These are phyloP conservation scores for Hoplostethus mediterraneus DNA, from an alignment of 2,797 vertebrate genomes.

Conservation along the genomic window DNA sequence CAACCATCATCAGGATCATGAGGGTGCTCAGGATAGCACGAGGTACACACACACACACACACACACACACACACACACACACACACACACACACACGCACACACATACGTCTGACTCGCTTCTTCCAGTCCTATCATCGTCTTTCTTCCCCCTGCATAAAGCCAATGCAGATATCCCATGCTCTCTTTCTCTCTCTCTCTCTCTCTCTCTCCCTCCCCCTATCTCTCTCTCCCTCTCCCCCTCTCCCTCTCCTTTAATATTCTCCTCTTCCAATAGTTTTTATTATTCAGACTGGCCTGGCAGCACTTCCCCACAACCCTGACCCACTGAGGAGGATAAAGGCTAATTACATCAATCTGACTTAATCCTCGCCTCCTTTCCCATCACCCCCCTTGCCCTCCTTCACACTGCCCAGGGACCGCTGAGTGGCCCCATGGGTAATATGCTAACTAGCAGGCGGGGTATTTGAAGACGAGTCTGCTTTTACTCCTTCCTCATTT, in stretches of 20 bases:
- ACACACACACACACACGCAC: slow-evolving; percentile 10
- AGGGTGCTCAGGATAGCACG: slow-evolving; percentile 93
- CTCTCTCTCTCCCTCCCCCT: background rate
- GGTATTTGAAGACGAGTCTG: slow-evolving; percentile 41
- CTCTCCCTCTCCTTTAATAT: background rate
- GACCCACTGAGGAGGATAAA: slow-evolving; percentile 42
- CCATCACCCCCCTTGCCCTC: slow-evolving; percentile 48
- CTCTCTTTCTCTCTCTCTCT: no score
- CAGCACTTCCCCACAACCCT: slow-evolving; percentile 34
- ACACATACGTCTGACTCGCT: background rate
- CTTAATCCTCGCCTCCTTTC: slow-evolving; percentile 48
- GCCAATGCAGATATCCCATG: background rate
- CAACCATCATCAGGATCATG: slow-evolving; percentile 98
- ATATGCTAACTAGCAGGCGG: slow-evolving; percentile 54
- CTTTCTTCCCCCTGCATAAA: background rate
- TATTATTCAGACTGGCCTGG: slow-evolving; percentile 29
- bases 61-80: slow-evolving; percentile 17
- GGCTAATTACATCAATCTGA: slow-evolving; percentile 68
- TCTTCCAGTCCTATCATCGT: no score
- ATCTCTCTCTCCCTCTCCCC: background rate
- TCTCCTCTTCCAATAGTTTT: slow-evolving; percentile 9
- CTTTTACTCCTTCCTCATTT: slow-evolving; percentile 18
- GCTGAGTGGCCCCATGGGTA: slow-evolving; percentile 50
- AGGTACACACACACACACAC: slow-evolving; percentile 76
- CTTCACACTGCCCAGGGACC: slow-evolving; percentile 19